Percentiles rank a stretch among this genome's conserved stretches.
phyloP scores from a whole-genome alignment of 2,113 vertebrate genomes.

The Amblyopsis rosae region DNA sequence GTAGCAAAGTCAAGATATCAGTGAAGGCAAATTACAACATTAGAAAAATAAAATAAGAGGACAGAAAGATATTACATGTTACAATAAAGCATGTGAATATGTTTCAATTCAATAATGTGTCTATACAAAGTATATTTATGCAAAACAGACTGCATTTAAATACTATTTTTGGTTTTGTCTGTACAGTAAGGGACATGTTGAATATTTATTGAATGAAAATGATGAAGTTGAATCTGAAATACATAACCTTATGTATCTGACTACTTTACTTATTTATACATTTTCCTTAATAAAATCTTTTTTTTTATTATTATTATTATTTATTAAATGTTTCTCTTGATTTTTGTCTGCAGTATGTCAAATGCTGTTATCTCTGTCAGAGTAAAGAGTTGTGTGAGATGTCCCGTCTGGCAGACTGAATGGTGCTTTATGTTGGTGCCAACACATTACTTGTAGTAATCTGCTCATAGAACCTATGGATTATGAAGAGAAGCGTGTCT shows the following conservation, averaged over 20 bases:
- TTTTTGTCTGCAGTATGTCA: slow-evolving; percentile 24
- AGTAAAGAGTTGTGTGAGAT: slow-evolving; percentile 53
- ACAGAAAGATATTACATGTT: slow-evolving; percentile 12
- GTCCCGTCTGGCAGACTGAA: slow-evolving; percentile 69
- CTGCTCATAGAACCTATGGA: slow-evolving; percentile 77
- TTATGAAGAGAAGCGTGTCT: slow-evolving; percentile 68
- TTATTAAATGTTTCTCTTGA: slow-evolving; percentile 26
- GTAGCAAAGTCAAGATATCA: slow-evolving; percentile 63
- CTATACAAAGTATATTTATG: no score
- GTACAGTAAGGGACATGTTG: neutral
- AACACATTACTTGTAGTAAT: slow-evolving; percentile 75
- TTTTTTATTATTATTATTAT: slow-evolving; percentile 8
- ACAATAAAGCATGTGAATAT: slow-evolving; percentile 24
- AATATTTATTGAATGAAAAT: slow-evolving; percentile 20
- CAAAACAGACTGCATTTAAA: no score
- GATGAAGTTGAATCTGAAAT: slow-evolving; percentile 35
- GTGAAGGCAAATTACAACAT: slow-evolving; percentile 5
- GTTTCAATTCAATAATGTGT: no score
- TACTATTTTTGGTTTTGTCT: slow-evolving; percentile 3
- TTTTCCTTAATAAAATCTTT: slow-evolving; percentile 7
- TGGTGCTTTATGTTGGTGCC: slow-evolving; percentile 66
- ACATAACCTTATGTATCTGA: slow-evolving; percentile 27
- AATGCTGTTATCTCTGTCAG: slow-evolving; percentile 50
- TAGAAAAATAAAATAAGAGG: slow-evolving; percentile 34
- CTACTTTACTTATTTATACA: slow-evolving; percentile 29